Percentiles rank a stretch among this genome's conserved stretches.
phyloP scores from a whole-genome alignment of 1,140 invertebrate genomes.

The Helicoverpa armigera region DNA sequence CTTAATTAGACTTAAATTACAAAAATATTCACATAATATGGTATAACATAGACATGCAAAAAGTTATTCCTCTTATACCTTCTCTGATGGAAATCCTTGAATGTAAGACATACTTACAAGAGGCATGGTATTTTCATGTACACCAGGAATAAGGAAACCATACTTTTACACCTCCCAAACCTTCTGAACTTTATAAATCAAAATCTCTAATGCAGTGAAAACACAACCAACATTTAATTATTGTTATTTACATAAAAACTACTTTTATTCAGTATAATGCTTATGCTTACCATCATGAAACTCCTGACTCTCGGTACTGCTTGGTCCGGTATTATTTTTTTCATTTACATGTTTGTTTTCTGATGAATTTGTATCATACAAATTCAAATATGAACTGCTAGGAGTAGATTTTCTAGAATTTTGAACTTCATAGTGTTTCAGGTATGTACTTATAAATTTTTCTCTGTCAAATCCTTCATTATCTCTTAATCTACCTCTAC shows the following conservation, averaged over 20 bases:
- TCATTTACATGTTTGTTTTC: slow-evolving; percentile 66
- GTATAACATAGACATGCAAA: too few relatives aligned
- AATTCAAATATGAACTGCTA: slow-evolving; percentile 78
- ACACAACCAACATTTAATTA: too few relatives aligned
- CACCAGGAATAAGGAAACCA: too few relatives aligned
- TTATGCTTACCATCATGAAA: slow-evolving; percentile 67
- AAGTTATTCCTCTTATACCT: too few relatives aligned
- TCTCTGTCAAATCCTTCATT: slow-evolving; percentile 83
- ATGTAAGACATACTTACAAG: too few relatives aligned
- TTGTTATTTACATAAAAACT: not conserved
- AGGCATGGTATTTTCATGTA: too few relatives aligned
- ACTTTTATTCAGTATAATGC: not conserved
- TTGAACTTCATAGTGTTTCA: slow-evolving; percentile 80
- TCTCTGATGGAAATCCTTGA: too few relatives aligned
- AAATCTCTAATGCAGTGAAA: too few relatives aligned
- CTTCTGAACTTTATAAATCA: too few relatives aligned
- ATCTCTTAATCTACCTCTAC: slow-evolving; percentile 80
- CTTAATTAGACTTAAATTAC: too few relatives aligned
- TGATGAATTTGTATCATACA: slow-evolving; percentile 73
- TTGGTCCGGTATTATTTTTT: slow-evolving; percentile 59
- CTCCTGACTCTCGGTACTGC: slow-evolving; percentile 65
- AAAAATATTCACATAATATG: too few relatives aligned
- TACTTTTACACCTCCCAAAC: too few relatives aligned
- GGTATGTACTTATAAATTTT: slow-evolving; percentile 79
- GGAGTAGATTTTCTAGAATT: slow-evolving; percentile 83